A percentile compares a stretch with the other conserved stretches of the same genome.
Conservation (phyloP, 1,140 invertebrate species). For the Trichonephila inaurata region DNA sequence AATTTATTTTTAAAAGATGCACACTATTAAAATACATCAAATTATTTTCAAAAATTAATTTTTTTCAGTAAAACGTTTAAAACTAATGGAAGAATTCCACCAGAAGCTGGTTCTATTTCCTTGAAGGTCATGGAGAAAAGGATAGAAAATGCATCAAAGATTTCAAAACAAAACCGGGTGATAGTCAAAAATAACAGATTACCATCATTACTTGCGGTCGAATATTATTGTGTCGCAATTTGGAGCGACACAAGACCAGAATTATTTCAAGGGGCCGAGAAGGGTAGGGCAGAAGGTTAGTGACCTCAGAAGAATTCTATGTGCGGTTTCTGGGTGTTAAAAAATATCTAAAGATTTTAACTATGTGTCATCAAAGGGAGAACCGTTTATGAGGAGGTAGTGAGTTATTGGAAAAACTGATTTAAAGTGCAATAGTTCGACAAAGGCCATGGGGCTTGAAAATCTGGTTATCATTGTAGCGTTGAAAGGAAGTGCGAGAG, state of each 20-base stretch:
- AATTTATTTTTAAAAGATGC: too few species aligned
- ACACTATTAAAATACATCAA: not conserved
- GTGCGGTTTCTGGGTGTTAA: not conserved
- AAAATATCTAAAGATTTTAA: not conserved
- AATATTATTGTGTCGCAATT: conserved; percentile 21
- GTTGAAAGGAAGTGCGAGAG: not conserved
- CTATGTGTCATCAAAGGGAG: not conserved
- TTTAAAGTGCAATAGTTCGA: conserved; percentile 9
- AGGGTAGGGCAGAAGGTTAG: not conserved
- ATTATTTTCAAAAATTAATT: not conserved
- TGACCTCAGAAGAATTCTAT: conserved; percentile 4
- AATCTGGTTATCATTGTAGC: not conserved
- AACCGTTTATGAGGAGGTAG: not conserved
- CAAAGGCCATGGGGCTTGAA: not conserved
- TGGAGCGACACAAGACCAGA: not conserved
- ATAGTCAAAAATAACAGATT: conserved; percentile 19
- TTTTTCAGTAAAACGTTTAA: not conserved
- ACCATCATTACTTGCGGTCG: conserved; percentile 22
- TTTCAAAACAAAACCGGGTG: conserved; percentile 30
- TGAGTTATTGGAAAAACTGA: conserved; percentile 8
- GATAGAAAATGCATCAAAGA: not conserved
- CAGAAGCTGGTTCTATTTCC: not conserved
- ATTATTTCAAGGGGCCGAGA: conserved; percentile 16
- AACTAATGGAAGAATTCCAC: not conserved
- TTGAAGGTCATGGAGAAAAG: not conserved